These are phyloP conservation scores for Axis porcinus DNA, from an alignment of 2,113 vertebrate genomes.

Conservation along the genomic window DNA sequence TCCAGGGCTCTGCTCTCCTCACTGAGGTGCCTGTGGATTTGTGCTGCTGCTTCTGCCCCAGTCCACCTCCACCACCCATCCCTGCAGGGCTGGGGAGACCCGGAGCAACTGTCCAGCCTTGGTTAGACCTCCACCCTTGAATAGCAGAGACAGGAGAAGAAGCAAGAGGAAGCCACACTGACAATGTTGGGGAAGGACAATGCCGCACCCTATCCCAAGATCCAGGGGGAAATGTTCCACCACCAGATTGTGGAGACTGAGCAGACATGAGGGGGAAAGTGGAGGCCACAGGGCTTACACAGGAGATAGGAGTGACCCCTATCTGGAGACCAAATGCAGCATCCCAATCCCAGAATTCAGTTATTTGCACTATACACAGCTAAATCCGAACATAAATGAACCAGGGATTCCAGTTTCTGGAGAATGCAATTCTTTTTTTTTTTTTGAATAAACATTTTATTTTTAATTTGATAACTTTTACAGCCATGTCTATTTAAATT, in stretches of 20 bases:
- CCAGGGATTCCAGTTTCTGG: conserved; percentile 36
- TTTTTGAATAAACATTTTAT: too few relatives aligned
- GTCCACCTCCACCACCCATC: neutral
- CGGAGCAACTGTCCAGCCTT: neutral
- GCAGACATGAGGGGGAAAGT: neutral
- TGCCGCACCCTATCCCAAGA: neutral
- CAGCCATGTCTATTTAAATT: too few relatives aligned
- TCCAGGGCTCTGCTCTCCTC: neutral
- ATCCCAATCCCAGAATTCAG: neutral
- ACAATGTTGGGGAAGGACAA: neutral
- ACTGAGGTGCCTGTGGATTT: neutral
- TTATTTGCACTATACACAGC: conserved; percentile 60
- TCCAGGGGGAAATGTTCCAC: neutral
- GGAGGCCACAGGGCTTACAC: neutral
- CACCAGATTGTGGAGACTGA: neutral
- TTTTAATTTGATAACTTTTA: too few relatives aligned
- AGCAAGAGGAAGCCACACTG: neutral
- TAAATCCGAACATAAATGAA: conserved; percentile 67
- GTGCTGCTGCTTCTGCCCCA: neutral
- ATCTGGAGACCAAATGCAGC: neutral
- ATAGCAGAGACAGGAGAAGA: neutral
- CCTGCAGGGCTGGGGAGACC: neutral
- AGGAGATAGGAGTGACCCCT: neutral
- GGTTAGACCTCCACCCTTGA: neutral
- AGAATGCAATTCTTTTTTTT: conserved; percentile 28